These are phyloP conservation scores for Anabacerthia variegaticeps DNA, from an alignment of 2,797 vertebrate species.

Conservation along the genomic window DNA sequence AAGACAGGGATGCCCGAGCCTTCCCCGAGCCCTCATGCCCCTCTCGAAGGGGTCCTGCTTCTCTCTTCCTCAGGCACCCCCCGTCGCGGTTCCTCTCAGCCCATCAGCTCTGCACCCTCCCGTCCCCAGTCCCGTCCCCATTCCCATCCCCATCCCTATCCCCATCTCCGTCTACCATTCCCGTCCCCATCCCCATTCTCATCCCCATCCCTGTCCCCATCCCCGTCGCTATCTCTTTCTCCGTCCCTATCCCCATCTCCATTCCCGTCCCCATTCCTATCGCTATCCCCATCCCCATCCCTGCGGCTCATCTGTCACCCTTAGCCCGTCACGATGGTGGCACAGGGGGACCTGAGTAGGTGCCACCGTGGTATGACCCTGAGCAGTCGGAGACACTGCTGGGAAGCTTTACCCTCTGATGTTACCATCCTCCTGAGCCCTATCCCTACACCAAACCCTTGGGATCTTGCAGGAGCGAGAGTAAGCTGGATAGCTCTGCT, in stretches of 20 bases:
- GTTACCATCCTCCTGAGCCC: rapidly evolving
- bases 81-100: neutral
- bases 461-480: neutral
- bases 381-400: rapidly evolving
- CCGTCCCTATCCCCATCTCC: rapidly evolving
- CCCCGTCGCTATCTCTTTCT: no score
- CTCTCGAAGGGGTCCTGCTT: neutral
- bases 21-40: neutral
- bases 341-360: neutral
- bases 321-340: neutral
- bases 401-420: neutral
- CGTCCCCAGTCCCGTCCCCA: no score
- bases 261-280: no score
- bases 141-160: rapidly evolving
- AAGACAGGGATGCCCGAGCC: no score
- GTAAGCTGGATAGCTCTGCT: neutral
- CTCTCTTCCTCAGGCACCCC: neutral
- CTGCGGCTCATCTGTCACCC: neutral
- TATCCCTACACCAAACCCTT: neutral
- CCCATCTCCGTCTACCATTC: no score
- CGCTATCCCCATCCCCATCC: neutral
- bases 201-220: rapidly evolving
- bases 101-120: neutral
- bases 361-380: rapidly evolving
- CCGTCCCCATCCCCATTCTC: no score